Evolutionary conservation across 2,113 vertebrate genomes (phyloP), one percentile per base, ranked within the genome.

Genomic region (Astatotilapia flaviijosephi): DNA sequence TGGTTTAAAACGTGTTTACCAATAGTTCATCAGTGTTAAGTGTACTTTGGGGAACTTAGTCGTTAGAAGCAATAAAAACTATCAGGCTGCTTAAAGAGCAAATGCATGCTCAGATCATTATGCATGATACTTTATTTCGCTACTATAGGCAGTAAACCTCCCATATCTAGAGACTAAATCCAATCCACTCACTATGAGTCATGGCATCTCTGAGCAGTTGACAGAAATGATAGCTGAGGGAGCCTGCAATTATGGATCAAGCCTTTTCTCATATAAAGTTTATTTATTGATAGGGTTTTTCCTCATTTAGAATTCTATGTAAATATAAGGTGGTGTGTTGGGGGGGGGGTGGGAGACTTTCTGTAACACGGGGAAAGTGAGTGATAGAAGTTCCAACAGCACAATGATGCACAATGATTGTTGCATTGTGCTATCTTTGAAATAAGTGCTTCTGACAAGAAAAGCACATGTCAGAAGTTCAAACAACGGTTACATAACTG

Each of bases 271-370:
- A 75, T 49, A 75, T 11, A 49, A 51, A 31, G 26, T 77, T 77
- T 77, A 47, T 31, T 31, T 28, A 75, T 47, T 31, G 42, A 49
- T 11, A n/a, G n/a, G n/a, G n/a, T n/a, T n/a, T n/a, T n/a, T n/a
- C n/a, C n/a, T n/a, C n/a, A n/a, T n/a, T n/a, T n/a, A n/a, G n/a
- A n/a, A n/a, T n/a, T n/a, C n/a, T n/a, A 31, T 77, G 17, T 49
- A 49, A 51, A 77, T 77, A 31, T 77, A 31, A 31, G 4, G 70
- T 7, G 3, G 42, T 26, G 6, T 1, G 21, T 1, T 0, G 2
- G 0, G 21, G 2, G 3, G 23, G 5, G 0, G 21, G 2, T 2
- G 23, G 5, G 1, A 1, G 8, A 0, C 31, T 77, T 77, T 77
- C 42, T 77, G 9, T 77, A 49, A 77, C 45, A 31, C 2, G 0